Conservation (phyloP, 2,113 vertebrate species). For the Papio anubis region DNA sequence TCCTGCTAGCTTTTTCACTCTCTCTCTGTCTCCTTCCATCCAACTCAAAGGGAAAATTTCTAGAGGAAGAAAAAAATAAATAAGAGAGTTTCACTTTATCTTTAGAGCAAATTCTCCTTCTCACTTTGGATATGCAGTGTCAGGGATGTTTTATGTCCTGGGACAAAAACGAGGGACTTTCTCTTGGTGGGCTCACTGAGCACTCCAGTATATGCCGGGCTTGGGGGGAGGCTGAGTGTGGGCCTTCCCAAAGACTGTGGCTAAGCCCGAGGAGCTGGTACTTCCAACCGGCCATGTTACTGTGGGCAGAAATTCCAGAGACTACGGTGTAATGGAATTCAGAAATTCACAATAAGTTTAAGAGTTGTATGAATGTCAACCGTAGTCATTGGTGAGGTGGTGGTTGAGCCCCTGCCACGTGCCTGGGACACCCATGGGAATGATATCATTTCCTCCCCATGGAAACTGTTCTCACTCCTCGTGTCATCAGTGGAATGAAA, state of each 20-base stretch:
- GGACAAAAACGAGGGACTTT: not conserved
- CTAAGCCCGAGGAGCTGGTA: not conserved
- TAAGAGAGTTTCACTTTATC: constrained; percentile 25
- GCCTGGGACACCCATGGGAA: not conserved
- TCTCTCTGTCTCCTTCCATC: not conserved
- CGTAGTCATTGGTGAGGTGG: not conserved
- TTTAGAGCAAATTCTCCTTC: constrained; percentile 59
- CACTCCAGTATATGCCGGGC: not conserved
- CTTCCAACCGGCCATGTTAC: not conserved
- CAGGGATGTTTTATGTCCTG: accelerated
- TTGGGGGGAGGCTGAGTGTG: not conserved
- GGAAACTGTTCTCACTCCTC: not conserved
- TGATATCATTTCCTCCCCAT: not conserved
- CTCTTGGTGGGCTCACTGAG: constrained; percentile 18
- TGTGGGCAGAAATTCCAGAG: not conserved
- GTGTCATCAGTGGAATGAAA: not conserved
- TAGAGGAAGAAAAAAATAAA: not conserved
- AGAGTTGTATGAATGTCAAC: not conserved
- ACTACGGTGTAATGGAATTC: not conserved
- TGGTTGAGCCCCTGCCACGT: not conserved
- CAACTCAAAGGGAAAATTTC: not conserved
- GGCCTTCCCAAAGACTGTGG: no score
- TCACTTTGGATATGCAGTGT: not conserved
- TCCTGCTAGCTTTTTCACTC: not conserved
- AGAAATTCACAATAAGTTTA: not conserved